Base-by-base conservation (phyloP, 2,888 invertebrate genomes). In the Limnephilus marmoratus region DNA sequence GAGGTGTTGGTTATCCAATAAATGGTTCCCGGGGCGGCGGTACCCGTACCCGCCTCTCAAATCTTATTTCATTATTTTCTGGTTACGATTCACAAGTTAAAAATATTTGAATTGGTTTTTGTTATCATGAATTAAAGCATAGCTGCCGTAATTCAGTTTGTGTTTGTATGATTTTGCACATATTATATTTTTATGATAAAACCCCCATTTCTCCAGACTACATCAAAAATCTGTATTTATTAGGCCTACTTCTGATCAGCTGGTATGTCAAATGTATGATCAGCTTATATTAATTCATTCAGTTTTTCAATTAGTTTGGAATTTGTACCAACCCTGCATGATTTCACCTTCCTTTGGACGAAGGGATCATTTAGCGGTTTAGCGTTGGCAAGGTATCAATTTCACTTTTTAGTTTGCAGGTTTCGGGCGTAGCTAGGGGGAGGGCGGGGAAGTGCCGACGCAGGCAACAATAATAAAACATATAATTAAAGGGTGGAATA, bases 401-500 rank as follows among this genome's bases (percentile, higher is more conserved):
- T 68, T 68, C 68, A 68, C 68, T 68, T 24, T 68, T 68, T 68
- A 68, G 29, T 86, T 49, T 29, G 49, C 86, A 24, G 86, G 86
- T 45, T 45, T 86, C 15, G 41, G 29, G 49, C 49, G 86, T 45
- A 86, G 24, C 11, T 37, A 83, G 29, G 45, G n/a, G 12, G n/a
- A 13, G n/a, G 41, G 24, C 15, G 49, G n/a, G 49, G 49, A 29
- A 5, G 86, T 45, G 86, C 86, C 41, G 49, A 45, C 86, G 49
- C 86, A 49, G 68, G 68, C n/a, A 68, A 68, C 68, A 68, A 68
- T 68, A 68, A 68, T 68, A 49, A 68, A 24, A 24, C 7, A 68
- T n/a, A n/a, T 68, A 68, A 86, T 86, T 86, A 86, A 29, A 45
- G 86, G 86, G 29, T 41, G 49, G n/a, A 45, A 86, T 86, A 45